These are phyloP conservation scores for Piaya cayana DNA, from an alignment of 2,113 vertebrate genomes.

Conservation along the genomic window DNA sequence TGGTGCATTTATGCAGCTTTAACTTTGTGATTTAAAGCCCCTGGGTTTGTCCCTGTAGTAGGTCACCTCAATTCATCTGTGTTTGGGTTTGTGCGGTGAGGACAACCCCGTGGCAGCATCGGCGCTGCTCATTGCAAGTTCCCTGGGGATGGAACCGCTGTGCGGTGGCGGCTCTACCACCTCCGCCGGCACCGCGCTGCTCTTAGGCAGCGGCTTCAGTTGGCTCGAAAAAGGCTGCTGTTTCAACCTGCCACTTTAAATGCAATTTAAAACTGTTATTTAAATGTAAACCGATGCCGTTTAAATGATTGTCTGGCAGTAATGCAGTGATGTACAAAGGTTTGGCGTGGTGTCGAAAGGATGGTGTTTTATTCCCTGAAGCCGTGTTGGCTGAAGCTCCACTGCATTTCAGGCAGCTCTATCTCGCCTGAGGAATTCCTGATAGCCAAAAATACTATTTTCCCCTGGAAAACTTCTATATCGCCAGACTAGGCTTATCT, in stretches of 20 bases:
- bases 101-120: accelerated
- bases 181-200: accelerated
- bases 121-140: accelerated
- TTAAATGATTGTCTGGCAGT: not conserved
- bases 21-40: not conserved
- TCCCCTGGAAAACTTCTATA: not conserved
- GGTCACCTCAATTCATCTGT: not conserved
- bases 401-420: not conserved
- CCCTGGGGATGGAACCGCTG: not conserved
- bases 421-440: not conserved
- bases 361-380: not conserved
- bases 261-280: accelerated
- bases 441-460: not conserved
- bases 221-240: not conserved
- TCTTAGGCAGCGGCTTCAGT: not conserved
- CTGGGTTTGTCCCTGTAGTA: not conserved
- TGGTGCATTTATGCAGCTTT: not conserved
- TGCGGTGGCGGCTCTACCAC: not conserved
- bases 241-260: not conserved
- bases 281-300: not conserved
- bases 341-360: not conserved
- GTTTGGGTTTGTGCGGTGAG: not conserved
- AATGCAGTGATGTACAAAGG: not conserved
- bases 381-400: not conserved
- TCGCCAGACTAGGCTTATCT: not conserved